Percentiles rank a stretch among this genome's conserved stretches.
These are phyloP conservation scores for Seriola quinqueradiata DNA, from an alignment of 2,113 vertebrate genomes.

Conservation along the genomic window DNA sequence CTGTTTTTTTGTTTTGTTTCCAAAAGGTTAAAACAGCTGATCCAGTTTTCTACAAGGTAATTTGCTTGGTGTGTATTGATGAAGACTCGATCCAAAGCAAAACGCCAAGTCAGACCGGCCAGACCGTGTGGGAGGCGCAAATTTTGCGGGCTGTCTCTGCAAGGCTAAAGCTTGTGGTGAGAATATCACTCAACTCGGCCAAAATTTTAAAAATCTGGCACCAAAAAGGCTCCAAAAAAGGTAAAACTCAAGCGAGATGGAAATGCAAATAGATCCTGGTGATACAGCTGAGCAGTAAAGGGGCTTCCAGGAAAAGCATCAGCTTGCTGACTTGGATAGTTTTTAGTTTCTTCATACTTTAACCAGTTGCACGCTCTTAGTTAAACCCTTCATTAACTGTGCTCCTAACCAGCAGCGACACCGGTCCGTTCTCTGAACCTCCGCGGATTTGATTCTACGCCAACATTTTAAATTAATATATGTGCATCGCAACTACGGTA, in stretches of 20 bases:
- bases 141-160: neutral
- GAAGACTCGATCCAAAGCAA: neutral
- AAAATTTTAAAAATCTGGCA: neutral
- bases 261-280: neutral
- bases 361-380: neutral
- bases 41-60: neutral
- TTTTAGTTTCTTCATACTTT: neutral
- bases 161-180: neutral
- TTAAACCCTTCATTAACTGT: too few relatives aligned
- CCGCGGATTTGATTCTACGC: too few relatives aligned
- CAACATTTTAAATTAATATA: too few relatives aligned
- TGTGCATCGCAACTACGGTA: too few relatives aligned
- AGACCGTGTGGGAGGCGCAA: neutral
- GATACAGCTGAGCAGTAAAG: neutral
- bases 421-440: too few relatives aligned
- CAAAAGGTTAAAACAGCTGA: neutral
- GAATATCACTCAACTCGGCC: neutral
- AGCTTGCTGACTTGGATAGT: neutral
- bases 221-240: neutral
- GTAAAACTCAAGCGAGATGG: neutral
- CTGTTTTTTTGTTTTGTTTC: neutral
- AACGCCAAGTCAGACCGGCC: neutral
- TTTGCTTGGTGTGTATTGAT: neutral
- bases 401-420: too few relatives aligned
- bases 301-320: neutral